Conservation (phyloP, 1,140 invertebrate species). For the Homarus americanus region DNA sequence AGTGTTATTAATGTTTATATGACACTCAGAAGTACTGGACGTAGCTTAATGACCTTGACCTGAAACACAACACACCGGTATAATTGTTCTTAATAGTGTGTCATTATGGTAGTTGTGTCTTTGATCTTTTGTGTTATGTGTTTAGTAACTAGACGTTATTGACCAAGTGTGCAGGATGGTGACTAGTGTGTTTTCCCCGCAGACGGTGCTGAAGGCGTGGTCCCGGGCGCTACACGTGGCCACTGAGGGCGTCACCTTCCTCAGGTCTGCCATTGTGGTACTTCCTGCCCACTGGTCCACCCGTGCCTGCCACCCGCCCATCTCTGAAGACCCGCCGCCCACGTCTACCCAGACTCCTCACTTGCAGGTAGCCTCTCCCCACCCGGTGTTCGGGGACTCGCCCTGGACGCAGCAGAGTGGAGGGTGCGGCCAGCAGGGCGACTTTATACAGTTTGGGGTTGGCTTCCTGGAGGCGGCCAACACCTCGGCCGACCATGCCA, state of each 20-base stretch:
- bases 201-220: constrained; percentile 65
- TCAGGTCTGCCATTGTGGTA: constrained; percentile 80
- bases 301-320: constrained; percentile 59
- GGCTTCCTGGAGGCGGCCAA: constrained; percentile 76
- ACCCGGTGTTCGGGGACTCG: constrained; percentile 80
- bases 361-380: constrained; percentile 80
- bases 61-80: too few relatives aligned
- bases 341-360: constrained; percentile 76
- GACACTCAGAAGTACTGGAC: too few relatives aligned
- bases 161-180: too few relatives aligned
- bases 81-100: too few relatives aligned
- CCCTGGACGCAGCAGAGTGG: constrained; percentile 82
- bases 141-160: too few relatives aligned
- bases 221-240: constrained; percentile 78
- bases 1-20: too few relatives aligned
- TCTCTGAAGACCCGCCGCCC: constrained; percentile 49
- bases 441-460: constrained; percentile 81
- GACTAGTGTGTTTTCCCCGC: constrained; percentile 6
- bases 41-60: too few relatives aligned
- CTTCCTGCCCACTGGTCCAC: constrained; percentile 81
- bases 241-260: constrained; percentile 80
- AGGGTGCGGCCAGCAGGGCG: constrained; percentile 81
- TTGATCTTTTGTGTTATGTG: too few relatives aligned
- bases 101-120: too few relatives aligned
- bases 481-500: constrained; percentile 51